Evolutionary conservation across 2,888 invertebrate genomes (phyloP), one percentile per base, ranked within the genome.

Genomic region (Yponomeuta plumbellus): DNA sequence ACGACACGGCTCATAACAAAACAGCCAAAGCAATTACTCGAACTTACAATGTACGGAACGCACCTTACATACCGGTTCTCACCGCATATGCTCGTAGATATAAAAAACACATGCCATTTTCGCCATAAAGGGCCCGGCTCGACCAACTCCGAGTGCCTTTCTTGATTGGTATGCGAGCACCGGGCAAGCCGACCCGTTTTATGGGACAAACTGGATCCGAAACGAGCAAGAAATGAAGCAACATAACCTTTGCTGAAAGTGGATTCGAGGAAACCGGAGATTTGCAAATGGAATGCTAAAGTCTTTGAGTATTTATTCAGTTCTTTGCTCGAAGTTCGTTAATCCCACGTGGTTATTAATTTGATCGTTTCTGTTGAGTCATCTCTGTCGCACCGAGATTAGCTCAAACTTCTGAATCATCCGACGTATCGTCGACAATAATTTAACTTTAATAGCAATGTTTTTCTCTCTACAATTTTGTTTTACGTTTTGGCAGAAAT

Each of bases 91-190:
- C 22, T 10, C 22, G 44, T 22, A 56, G 20, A 44, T 22, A 57
- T 65, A 65, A 65, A 65, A 64, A 57, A 52, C 57, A 56, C 20
- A 82, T 75, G 83, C 80, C 76, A 81, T 84, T 82, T 81, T 81
- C 76, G 82, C 85, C 81, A 85, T 83, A 83, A 86, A 79, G 83
- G 86, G 76, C 80, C 85, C 83, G 87, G 80, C 80, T 79, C 79
- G 83, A 85, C 62, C 66, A 58, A 40, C 65, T 13, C 61, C 61
- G 62, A 66, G 65, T 59, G 66, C 66, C 64, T 68, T 68, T 69
- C 68, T 63, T 86, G 84, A 81, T 80, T 78, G 88, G 88, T 77
- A 88, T 88, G 86, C 77, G 76, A 82, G 75, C 78, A 65, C 44
- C 44, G 17, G 44, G 44, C 44, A 17, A 75, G 85, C 81, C 83